These are phyloP conservation scores for Chironomus riparius DNA, from an alignment of 2,888 invertebrate species.

Conservation along the genomic window DNA sequence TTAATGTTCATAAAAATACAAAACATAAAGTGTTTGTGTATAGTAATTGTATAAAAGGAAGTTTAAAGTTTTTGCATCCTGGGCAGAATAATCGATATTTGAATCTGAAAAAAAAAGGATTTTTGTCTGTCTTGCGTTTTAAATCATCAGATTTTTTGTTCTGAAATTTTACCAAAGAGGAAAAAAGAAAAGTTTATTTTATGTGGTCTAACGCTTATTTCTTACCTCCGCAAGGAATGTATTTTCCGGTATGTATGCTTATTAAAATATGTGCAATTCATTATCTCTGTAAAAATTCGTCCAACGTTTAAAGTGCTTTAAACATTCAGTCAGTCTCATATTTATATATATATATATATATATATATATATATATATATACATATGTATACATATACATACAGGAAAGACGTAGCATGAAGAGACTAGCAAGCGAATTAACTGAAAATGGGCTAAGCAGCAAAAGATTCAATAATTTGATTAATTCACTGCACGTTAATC, in stretches of 20 bases:
- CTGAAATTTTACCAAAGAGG: neutral
- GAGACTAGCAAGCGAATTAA: no score
- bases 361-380: no score
- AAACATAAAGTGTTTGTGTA: neutral
- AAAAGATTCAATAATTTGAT: neutral
- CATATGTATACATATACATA: no score
- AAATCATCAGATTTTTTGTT: neutral
- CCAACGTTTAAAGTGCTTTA: no score
- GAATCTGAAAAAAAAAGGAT: neutral
- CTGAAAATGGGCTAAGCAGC: no score
- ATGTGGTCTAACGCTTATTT: slow-evolving; percentile 58
- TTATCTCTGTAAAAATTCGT: no score
- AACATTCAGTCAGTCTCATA: no score
- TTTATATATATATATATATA: no score
- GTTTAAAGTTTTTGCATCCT: neutral
- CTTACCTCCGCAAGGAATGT: slow-evolving; percentile 94
- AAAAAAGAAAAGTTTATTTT: slow-evolving; percentile 5
- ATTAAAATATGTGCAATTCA: no score
- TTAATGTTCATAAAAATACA: neutral
- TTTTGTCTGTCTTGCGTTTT: neutral
- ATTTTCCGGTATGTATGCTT: slow-evolving; percentile 77
- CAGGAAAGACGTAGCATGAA: no score
- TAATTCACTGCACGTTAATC: neutral
- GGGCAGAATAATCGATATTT: neutral
- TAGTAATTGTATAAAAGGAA: neutral